These are phyloP conservation scores for Bombus huntii DNA, from an alignment of 1,140 invertebrate species.

Conservation along the genomic window DNA sequence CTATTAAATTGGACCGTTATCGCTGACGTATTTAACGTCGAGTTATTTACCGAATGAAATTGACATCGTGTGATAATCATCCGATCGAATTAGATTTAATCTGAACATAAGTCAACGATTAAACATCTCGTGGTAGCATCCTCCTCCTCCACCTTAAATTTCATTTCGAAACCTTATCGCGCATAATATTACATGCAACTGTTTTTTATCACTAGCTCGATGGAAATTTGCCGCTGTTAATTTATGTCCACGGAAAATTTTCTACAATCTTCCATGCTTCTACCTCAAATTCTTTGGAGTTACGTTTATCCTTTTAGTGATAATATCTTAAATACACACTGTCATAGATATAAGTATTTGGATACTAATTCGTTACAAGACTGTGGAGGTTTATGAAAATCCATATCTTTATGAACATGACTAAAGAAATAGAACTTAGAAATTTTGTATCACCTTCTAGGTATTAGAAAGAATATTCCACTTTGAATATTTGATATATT, in stretches of 20 bases:
- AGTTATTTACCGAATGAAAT: conserved; percentile 7
- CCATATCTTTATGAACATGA: background rate
- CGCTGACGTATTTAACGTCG: background rate
- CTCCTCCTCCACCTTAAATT: background rate
- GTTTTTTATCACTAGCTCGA: background rate
- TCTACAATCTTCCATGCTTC: background rate
- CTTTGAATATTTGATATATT: background rate
- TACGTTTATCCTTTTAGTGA: background rate
- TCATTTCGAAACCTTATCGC: background rate
- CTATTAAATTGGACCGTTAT: conserved; percentile 22
- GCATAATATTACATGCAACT: background rate
- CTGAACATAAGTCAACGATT: background rate
- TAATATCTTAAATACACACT: background rate
- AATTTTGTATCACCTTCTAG: too few relatives aligned
- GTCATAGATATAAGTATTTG: background rate
- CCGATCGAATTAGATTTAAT: background rate
- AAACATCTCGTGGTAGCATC: background rate
- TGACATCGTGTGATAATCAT: background rate
- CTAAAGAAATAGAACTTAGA: too few relatives aligned
- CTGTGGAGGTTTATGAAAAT: background rate
- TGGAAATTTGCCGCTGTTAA: background rate
- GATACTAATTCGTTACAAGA: too few relatives aligned
- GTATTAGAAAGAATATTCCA: background rate
- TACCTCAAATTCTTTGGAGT: background rate
- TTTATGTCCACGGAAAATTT: conserved; percentile 14